Percentiles rank a stretch among this genome's conserved stretches.
phyloP scores from a whole-genome alignment of 2,888 invertebrate genomes.

The Agrenia bidenticulata region DNA sequence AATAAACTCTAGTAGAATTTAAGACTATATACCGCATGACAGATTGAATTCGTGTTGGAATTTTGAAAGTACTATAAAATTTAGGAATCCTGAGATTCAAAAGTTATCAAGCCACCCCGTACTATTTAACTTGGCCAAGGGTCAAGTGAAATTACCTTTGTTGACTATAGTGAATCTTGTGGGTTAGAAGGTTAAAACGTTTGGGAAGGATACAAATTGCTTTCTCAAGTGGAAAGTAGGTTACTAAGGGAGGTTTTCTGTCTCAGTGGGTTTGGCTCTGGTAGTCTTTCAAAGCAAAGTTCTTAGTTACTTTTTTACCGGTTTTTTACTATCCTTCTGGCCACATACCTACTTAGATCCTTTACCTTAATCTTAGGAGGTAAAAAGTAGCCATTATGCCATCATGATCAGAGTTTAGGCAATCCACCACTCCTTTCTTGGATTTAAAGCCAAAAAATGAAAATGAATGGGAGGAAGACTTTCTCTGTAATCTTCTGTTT shows the following conservation, averaged over 20 bases:
- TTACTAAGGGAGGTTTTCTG: not conserved
- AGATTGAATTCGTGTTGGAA: too few relatives aligned
- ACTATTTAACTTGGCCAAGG: not conserved
- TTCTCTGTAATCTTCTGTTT: conserved; percentile 33
- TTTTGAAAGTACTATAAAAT: too few relatives aligned
- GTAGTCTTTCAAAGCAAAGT: too few relatives aligned
- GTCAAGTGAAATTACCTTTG: not conserved
- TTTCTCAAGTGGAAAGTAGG: not conserved
- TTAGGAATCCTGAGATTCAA: not conserved
- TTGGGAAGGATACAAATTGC: not conserved
- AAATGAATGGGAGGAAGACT: conserved; percentile 35
- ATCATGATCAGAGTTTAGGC: not conserved
- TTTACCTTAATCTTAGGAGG: too few relatives aligned
- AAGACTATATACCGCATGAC: too few relatives aligned
- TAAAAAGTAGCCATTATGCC: too few relatives aligned
- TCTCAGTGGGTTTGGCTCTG: too few relatives aligned
- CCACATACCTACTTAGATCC: too few relatives aligned
- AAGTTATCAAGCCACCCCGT: not conserved
- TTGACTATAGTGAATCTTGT: too few relatives aligned
- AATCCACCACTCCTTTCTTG: not conserved
- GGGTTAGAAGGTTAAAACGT: too few relatives aligned
- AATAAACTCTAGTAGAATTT: too few relatives aligned
- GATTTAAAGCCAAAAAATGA: conserved; percentile 32
- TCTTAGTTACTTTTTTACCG: not conserved
- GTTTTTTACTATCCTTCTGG: conserved; percentile 2